Evolutionary conservation across 2,888 invertebrate genomes (phyloP).

Genomic region (Dichetophora obliterata): DNA sequence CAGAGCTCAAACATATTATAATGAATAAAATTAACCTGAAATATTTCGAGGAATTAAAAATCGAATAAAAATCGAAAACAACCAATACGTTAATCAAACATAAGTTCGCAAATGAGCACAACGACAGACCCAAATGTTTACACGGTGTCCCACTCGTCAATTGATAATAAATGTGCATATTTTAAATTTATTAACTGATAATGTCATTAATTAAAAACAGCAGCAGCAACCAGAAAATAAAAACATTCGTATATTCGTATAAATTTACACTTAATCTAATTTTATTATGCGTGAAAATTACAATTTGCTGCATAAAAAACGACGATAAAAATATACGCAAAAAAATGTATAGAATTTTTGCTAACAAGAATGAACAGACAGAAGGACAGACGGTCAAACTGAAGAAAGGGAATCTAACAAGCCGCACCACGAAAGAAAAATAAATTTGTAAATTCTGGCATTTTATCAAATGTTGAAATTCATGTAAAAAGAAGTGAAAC

Average conservation of each 20-base stretch:
- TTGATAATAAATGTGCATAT: constrained; percentile 57
- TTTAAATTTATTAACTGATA: constrained; percentile 61
- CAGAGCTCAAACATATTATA: too few relatives aligned
- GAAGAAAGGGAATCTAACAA: background rate
- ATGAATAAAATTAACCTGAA: too few relatives aligned
- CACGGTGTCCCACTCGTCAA: constrained; percentile 35
- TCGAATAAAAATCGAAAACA: too few relatives aligned
- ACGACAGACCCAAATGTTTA: constrained; percentile 9
- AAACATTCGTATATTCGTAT: constrained; percentile 18
- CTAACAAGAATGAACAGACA: background rate
- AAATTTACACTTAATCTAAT: constrained; percentile 21
- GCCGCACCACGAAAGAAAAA: background rate
- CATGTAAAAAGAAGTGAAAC: constrained; percentile 51
- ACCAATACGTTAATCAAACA: background rate
- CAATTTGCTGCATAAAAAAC: constrained; percentile 37
- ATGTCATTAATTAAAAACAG: constrained; percentile 59
- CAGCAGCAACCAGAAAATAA: constrained; percentile 35
- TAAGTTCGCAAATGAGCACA: background rate
- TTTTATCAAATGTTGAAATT: constrained; percentile 63
- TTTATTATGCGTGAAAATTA: constrained; percentile 3
- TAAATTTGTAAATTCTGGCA: constrained; percentile 58
- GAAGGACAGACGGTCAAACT: constrained; percentile 11
- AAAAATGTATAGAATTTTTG: too few relatives aligned
- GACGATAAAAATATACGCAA: constrained; percentile 10
- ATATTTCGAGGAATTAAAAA: too few relatives aligned